Evolutionary conservation across 2,797 vertebrate genomes (phyloP), one percentile per base, ranked within the genome.

Genomic region (Pseudotriccus pelzelni): DNA sequence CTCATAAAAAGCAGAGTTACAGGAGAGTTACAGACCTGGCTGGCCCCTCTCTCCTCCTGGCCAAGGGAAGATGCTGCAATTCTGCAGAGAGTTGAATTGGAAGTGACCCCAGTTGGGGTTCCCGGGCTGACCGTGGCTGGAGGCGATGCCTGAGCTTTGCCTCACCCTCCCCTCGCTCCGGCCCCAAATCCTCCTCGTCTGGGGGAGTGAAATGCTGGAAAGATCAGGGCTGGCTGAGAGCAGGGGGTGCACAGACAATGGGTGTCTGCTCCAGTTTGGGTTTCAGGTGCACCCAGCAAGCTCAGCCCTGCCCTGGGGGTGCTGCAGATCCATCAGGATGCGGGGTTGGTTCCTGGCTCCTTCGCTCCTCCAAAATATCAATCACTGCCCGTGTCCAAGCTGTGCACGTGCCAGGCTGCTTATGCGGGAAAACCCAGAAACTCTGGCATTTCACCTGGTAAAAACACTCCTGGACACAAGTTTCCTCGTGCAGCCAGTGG

Each of bases 151-250:
- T 4, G 1, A 27, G 56, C 46, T 78, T 14, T 66, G 23, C 41
- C 24, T 87, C 63, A 13, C 37, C 22, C 23, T 63, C 34, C 63
- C 52, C 16, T 60, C 0, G 0, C 64, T 60, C 19, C 18, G 10
- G 43, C n/a, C 19, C 22, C 0, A 0, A 41, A 66, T 19, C 41
- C 32, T 66, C 23, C 60, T 10, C 1, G 0, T 78, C n/a, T 2
- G 0, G 13, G 43, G 53, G 36, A 50, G 7, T 30, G 41, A 53
- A 70, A 34, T 4, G 18, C 47, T 30, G 50, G 22, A 27, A 59
- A n/a, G 20, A 10, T 17, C 32, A 6, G 32, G 34, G 39, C 56
- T 69, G 56, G 15, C 49, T 58, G 62, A 27, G 55, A 2, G n/a
- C 32, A 2, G 43, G 3, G 2, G 0, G 10, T 14, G 58, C 27